These are phyloP conservation scores for Dicentrarchus labrax DNA, from an alignment of 2,113 vertebrate genomes.

Conservation along the genomic window DNA sequence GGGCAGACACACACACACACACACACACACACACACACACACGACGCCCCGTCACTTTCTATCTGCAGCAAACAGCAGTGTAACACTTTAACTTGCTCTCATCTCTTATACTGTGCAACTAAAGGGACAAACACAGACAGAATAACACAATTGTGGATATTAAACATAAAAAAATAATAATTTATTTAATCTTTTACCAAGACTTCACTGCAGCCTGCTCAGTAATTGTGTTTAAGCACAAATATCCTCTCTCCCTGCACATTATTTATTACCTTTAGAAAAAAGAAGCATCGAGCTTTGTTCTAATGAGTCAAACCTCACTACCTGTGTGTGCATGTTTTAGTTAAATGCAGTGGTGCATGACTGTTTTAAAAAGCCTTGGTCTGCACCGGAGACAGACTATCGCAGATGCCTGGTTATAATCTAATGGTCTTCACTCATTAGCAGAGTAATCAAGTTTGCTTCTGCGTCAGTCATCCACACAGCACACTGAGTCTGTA, in stretches of 20 bases:
- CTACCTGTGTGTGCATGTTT: background rate
- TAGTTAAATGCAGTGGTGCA: background rate
- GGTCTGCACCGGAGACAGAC: background rate
- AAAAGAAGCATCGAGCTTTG: background rate
- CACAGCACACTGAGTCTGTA: background rate
- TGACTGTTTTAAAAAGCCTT: background rate
- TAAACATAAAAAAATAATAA: too few species aligned
- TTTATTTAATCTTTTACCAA: background rate
- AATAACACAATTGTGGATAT: background rate
- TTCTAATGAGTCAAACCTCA: background rate
- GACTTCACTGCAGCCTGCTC: background rate
- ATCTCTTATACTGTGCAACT: too few species aligned
- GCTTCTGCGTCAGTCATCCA: background rate
- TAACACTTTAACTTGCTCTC: background rate
- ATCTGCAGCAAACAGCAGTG: background rate
- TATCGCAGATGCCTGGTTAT: background rate
- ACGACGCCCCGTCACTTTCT: background rate
- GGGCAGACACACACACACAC: background rate
- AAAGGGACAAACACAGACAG: background rate
- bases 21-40: background rate
- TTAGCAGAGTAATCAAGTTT: constrained; percentile 29
- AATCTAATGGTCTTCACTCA: constrained; percentile 21
- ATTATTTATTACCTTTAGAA: background rate
- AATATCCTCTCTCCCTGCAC: background rate
- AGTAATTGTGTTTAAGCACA: background rate